Percentiles rank a stretch among this genome's conserved stretches.
phyloP scores from a whole-genome alignment of 2,888 invertebrate species.

The Ommatoiulus sabulosus region DNA sequence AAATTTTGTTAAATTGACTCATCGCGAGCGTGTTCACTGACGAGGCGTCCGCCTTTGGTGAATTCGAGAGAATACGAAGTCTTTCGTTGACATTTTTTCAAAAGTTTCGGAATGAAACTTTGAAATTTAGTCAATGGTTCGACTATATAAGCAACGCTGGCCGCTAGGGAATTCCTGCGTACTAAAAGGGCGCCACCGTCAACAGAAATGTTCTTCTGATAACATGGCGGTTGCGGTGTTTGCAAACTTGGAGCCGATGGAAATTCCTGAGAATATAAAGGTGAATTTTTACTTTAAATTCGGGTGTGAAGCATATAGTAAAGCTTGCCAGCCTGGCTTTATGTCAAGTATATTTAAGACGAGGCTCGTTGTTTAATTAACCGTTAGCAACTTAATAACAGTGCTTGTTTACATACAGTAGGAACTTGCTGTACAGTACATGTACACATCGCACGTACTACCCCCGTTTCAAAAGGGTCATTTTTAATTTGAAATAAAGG shows the following conservation, averaged over 20 bases:
- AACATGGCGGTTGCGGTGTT: background rate
- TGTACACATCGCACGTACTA: too few species aligned
- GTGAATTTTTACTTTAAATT: background rate
- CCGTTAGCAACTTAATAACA: too few species aligned
- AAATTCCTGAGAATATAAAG: constrained; percentile 3
- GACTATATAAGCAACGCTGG: background rate
- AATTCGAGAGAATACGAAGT: background rate
- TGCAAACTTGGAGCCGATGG: background rate
- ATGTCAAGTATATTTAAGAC: too few species aligned
- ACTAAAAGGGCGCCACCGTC: background rate
- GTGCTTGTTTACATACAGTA: too few species aligned
- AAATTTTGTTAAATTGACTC: background rate
- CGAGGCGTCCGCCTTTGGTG: background rate
- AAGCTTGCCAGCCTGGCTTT: too few species aligned
- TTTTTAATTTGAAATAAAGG: background rate
- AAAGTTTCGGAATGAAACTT: background rate
- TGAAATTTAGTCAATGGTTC: background rate
- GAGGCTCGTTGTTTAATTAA: too few species aligned
- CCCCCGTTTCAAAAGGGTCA: background rate
- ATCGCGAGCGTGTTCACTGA: background rate
- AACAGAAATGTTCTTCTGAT: background rate
- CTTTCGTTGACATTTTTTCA: background rate
- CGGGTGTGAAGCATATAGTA: too few species aligned
- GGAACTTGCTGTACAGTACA: too few species aligned
- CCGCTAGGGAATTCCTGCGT: background rate